Base-by-base conservation (phyloP, 2,797 vertebrate species). In the Catamblyrhynchus diadema region DNA sequence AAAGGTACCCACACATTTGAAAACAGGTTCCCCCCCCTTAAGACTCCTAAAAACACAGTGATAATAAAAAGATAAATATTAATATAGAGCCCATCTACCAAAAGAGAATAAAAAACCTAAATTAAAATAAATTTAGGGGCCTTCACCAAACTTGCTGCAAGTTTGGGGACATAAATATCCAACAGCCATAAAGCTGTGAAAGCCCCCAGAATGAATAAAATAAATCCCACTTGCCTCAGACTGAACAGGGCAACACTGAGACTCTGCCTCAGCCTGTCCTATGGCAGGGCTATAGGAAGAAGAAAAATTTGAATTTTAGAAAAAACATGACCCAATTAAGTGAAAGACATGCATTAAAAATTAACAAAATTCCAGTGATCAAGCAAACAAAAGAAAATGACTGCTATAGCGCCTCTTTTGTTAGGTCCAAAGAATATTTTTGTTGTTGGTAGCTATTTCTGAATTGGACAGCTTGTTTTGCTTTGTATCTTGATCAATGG, bases 141-240 rank as follows among this genome's bases (percentile, higher is more conserved):
- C 98, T 99, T 99, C 99, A 99, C 99, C 99, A 99, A 99, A 99
- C 99, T 99, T 99, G 99, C 98, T 99, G 92, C 98, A 99, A 99
- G 99, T 99, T 99, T 99, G 99, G 99, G 99, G 99, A 99, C 98
- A 98, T 86, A 97, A 97, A 97, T 97, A 98, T 99, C 99, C 99
- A 99, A 99, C 99, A 99, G 99, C 98, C 91, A 97, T 97, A 97
- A 97, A 98, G 98, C 99, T 99, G 99, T 99, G 99, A 99, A 98
- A 98, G 98, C 99, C 99, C 98, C 98, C 97, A 97, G 95, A 98
- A 99, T 97, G 97, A 98, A 98, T 98, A 98, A 98, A 98, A 98
- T 99, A 97, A 99, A 98, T 98, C 98, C 98, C 99, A 99, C 99
- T 99, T 99, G 99, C 99, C 99, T 99, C 99, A 98, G 98, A 99